Evolutionary conservation across 2,113 vertebrate genomes (phyloP).

Genomic region (Otolemur garnettii): DNA sequence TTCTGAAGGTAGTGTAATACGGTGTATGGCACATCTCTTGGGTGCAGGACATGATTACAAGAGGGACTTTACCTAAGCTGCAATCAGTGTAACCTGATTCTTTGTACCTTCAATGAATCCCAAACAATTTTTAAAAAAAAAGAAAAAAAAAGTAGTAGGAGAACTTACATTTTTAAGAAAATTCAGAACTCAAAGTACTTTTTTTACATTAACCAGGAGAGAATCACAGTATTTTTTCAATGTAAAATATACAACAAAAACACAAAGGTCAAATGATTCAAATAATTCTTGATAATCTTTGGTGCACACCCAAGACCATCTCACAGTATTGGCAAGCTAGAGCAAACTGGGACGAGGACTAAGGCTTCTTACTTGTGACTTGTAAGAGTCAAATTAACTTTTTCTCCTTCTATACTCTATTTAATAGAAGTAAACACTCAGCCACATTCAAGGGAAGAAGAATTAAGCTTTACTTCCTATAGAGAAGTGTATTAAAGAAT

Average conservation of each 20-base stretch:
- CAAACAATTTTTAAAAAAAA: not conserved
- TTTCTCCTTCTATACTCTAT: no score
- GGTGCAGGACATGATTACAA: no score
- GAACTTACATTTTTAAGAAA: not conserved
- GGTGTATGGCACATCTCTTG: no score
- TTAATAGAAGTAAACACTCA: no score
- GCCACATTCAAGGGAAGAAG: no score
- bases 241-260: not conserved
- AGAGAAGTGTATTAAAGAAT: no score
- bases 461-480: no score
- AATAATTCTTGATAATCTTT: not conserved
- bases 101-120: no score
- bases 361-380: not conserved
- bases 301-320: not conserved
- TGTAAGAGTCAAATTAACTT: no score
- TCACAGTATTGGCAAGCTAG: not conserved
- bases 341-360: not conserved
- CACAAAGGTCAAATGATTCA: not conserved
- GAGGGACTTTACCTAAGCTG: no score
- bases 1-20: not conserved
- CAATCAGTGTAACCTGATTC: no score
- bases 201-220: no score
- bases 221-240: not conserved
- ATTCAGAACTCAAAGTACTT: not conserved
- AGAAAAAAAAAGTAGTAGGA: not conserved